phyloP scores from a whole-genome alignment of 2,888 invertebrate species.

The Phalangium opilio region DNA sequence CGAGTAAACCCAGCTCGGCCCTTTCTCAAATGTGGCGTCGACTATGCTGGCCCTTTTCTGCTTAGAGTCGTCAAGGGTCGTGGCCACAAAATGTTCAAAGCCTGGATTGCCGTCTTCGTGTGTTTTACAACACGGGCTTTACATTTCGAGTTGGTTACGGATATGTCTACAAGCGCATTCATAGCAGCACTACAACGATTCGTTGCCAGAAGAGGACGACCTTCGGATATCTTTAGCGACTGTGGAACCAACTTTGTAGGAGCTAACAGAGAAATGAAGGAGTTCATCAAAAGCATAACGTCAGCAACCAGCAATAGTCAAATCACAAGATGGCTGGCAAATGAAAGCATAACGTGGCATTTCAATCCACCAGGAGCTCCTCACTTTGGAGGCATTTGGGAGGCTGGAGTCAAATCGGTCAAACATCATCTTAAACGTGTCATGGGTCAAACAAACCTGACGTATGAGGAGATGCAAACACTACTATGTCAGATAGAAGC shows the following conservation, averaged over 20 bases:
- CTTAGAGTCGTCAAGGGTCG: conserved; percentile 2
- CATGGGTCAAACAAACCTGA: no score
- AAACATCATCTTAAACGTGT: conserved; percentile 13
- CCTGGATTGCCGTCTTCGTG: conserved; percentile 10
- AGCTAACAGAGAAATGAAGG: conserved; percentile 8
- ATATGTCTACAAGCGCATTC: conserved; percentile 14
- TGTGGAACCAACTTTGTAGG: conserved; percentile 20
- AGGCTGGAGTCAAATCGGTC: no score
- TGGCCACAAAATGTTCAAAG: conserved; percentile 5
- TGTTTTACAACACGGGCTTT: conserved; percentile 11
- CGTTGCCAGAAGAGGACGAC: background rate
- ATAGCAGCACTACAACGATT: conserved; percentile 14
- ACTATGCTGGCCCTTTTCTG: conserved; percentile 8
- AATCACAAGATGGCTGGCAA: background rate
- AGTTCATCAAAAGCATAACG: no score
- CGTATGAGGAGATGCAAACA: no score
- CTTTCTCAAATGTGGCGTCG: conserved; percentile 2
- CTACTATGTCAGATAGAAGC: no score
- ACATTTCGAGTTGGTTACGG: conserved; percentile 16
- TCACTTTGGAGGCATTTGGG: conserved; percentile 18
- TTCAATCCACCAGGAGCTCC: conserved; percentile 19
- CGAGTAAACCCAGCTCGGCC: background rate
- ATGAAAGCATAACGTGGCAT: conserved; percentile 17
- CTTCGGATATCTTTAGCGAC: conserved; percentile 10
- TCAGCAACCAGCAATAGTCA: background rate